These are phyloP conservation scores for Gari tellinella DNA, from an alignment of 2,888 invertebrate genomes.

Conservation along the genomic window DNA sequence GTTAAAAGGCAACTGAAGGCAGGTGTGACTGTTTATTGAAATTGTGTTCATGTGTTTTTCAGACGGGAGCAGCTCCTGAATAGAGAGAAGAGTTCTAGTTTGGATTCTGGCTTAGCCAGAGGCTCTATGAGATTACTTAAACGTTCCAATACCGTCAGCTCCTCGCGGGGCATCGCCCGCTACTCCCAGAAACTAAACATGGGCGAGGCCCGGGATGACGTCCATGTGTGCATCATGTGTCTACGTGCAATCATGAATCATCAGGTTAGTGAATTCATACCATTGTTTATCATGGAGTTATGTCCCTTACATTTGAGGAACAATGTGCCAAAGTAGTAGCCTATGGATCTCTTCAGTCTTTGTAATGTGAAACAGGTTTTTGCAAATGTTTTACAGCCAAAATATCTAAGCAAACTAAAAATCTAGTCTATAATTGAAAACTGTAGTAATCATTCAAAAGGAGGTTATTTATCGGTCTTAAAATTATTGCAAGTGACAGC, in stretches of 20 bases:
- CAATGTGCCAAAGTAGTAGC: no score
- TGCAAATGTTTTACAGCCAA: no score
- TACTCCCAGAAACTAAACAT: constrained; percentile 80
- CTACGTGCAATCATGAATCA: constrained; percentile 99
- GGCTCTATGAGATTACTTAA: constrained; percentile 68
- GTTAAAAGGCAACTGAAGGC: no score
- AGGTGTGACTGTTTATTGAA: no score
- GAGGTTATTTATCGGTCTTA: no score
- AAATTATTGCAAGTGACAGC: no score
- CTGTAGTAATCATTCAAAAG: no score
- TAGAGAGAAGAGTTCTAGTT: constrained; percentile 78
- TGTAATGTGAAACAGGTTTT: no score
- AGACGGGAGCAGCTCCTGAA: constrained; percentile 79
- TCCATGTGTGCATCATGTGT: constrained; percentile 99
- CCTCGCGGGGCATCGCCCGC: constrained; percentile 74
- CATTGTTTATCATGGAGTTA: not conserved
- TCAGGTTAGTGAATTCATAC: constrained; percentile 87
- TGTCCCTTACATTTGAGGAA: not conserved
- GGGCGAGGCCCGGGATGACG: constrained; percentile 93
- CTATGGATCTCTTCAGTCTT: no score
- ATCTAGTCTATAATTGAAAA: no score
- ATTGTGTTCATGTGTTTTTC: no score
- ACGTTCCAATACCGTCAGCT: constrained; percentile 79
- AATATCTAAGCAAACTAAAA: no score
- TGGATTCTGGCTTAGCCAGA: constrained; percentile 75